Percentiles rank a stretch among this genome's conserved stretches.
phyloP scores from a whole-genome alignment of 2,888 invertebrate genomes.

The Lydus trimaculatus region DNA sequence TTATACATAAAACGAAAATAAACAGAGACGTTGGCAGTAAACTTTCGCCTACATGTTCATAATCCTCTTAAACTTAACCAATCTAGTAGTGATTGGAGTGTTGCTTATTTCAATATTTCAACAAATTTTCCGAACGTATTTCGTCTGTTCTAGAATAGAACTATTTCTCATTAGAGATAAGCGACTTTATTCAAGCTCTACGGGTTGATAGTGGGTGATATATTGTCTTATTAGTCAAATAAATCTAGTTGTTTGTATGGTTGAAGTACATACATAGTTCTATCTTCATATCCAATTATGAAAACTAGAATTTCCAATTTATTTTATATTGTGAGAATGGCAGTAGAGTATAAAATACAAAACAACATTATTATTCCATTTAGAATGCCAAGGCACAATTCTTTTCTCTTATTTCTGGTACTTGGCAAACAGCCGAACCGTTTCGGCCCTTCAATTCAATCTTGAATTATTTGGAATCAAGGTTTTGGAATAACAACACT shows the following conservation, averaged over 20 bases:
- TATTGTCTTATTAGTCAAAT: not conserved
- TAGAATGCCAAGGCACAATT: conserved; percentile 31
- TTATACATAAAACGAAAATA: not conserved
- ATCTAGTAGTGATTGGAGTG: not conserved
- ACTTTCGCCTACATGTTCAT: not conserved
- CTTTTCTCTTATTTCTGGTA: conserved; percentile 35
- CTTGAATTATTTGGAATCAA: conserved; percentile 34
- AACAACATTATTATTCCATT: conserved; percentile 40
- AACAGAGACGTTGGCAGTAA: not conserved
- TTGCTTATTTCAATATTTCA: not conserved
- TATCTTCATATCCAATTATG: conserved; percentile 33
- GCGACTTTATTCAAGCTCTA: not conserved
- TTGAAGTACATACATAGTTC: not conserved
- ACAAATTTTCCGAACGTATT: not conserved
- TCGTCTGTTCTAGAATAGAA: not conserved
- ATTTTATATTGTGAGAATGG: conserved; percentile 30
- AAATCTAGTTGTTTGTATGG: not conserved
- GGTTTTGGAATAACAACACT: conserved; percentile 33
- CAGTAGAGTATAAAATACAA: conserved; percentile 32
- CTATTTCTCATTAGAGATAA: not conserved
- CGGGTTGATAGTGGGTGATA: not conserved
- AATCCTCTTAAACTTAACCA: not conserved
- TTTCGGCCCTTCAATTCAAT: conserved; percentile 34
- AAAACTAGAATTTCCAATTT: conserved; percentile 36
- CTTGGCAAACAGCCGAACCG: conserved; percentile 35